A percentile compares a stretch with the other conserved stretches of the same genome.
phyloP scores from a whole-genome alignment of 2,888 invertebrate species.

The Agrochola lota region DNA sequence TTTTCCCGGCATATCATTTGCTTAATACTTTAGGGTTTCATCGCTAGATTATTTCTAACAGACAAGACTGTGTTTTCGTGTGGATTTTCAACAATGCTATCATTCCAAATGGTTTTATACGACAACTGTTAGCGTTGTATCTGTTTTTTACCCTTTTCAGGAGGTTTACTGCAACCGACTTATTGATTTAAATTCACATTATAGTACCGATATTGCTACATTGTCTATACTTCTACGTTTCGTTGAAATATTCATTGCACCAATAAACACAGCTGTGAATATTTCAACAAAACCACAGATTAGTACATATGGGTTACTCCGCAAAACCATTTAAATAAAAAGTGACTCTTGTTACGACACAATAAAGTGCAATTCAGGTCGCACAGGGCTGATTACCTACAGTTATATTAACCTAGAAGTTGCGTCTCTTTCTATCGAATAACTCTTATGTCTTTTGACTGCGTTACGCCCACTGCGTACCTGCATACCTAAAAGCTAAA shows the following conservation, averaged over 20 bases:
- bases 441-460: too few species aligned
- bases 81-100: constrained; percentile 46
- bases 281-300: background rate
- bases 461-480: too few species aligned
- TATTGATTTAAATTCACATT: background rate
- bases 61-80: constrained; percentile 60
- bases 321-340: too few species aligned
- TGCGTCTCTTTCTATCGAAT: too few species aligned
- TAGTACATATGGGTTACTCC: too few species aligned
- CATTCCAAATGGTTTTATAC: constrained; percentile 35
- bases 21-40: constrained; percentile 66
- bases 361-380: too few species aligned
- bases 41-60: constrained; percentile 70
- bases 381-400: too few species aligned
- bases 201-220: constrained; percentile 1
- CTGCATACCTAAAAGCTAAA: too few species aligned
- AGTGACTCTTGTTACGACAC: too few species aligned
- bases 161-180: constrained; percentile 28
- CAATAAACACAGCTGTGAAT: background rate
- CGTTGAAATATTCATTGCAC: background rate
- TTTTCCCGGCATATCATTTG: constrained; percentile 34
- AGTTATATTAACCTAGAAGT: too few species aligned
- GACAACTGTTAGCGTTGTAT: constrained; percentile 44
- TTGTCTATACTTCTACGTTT: background rate
- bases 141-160: constrained; percentile 9